Evolutionary conservation across 2,797 vertebrate species (phyloP).

Genomic region (Bucorvus abyssinicus): DNA sequence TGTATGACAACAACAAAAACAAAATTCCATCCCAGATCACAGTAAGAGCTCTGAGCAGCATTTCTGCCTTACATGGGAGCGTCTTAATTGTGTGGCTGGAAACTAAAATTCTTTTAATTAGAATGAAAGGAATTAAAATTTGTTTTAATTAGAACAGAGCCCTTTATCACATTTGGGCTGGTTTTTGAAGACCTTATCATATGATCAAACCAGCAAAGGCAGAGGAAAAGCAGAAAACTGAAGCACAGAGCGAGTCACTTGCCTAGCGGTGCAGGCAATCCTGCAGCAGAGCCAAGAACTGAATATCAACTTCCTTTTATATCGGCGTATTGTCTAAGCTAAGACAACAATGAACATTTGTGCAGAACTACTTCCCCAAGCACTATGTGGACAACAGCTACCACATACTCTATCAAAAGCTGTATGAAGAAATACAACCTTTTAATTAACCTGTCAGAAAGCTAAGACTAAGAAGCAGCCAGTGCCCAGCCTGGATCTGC

Average conservation of each 20-base stretch:
- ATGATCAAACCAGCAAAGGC: background rate
- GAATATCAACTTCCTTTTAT: background rate
- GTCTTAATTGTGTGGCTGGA: constrained; percentile 21
- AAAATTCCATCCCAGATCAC: background rate
- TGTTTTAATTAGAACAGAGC: background rate
- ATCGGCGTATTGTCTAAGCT: background rate
- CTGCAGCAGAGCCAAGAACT: background rate
- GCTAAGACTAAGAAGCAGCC: background rate
- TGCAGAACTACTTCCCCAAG: background rate
- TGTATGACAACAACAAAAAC: background rate
- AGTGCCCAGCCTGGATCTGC: background rate
- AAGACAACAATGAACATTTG: background rate
- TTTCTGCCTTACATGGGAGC: constrained; percentile 3
- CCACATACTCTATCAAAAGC: background rate
- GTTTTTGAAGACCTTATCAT: background rate
- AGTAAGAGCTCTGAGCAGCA: background rate
- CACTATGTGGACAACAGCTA: background rate
- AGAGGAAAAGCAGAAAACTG: background rate
- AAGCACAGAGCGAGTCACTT: background rate
- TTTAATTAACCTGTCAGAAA: background rate
- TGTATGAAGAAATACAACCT: background rate
- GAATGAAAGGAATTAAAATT: too few relatives aligned
- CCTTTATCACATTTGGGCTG: background rate
- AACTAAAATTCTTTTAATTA: constrained; percentile 8
- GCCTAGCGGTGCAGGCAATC: background rate